These are phyloP conservation scores for Hydroisotoma schaefferi DNA, from an alignment of 2,888 invertebrate genomes.

Conservation along the genomic window DNA sequence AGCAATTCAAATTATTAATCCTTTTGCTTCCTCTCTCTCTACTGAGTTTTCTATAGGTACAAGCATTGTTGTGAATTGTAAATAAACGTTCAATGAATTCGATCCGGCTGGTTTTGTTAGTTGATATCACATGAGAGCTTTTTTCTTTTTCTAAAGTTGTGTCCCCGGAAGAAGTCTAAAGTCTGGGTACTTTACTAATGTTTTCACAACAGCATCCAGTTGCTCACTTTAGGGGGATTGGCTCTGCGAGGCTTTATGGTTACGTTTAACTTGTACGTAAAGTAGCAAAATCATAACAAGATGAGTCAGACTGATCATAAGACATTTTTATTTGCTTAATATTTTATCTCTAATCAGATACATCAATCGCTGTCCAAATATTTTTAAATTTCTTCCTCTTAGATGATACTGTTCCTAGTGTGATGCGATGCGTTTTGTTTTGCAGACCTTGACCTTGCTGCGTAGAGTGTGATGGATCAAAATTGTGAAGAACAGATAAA, in stretches of 20 bases:
- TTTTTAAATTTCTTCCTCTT: not conserved
- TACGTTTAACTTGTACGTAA: too few relatives aligned
- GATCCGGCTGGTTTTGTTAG: not conserved
- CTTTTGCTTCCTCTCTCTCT: constrained; percentile 10
- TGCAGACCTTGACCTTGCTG: too few relatives aligned
- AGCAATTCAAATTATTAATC: constrained; percentile 11
- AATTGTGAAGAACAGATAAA: too few relatives aligned
- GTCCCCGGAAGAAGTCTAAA: constrained; percentile 1
- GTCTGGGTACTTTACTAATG: not conserved
- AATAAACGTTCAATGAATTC: not conserved
- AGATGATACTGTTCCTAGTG: not conserved
- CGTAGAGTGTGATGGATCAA: too few relatives aligned
- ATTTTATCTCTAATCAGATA: constrained; percentile 3
- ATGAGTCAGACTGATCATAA: not conserved
- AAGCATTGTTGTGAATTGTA: not conserved
- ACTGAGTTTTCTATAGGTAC: not conserved
- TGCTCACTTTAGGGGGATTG: not conserved
- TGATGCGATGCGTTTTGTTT: too few relatives aligned
- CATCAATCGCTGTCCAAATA: not conserved
- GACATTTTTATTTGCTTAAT: not conserved
- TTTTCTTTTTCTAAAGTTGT: not conserved
- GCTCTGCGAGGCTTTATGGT: too few relatives aligned
- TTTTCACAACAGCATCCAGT: not conserved
- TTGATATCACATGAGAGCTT: too few relatives aligned
- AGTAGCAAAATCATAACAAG: too few relatives aligned